Evolutionary conservation across 2,797 vertebrate species (phyloP).

Genomic region (Poeciliopsis infans): DNA sequence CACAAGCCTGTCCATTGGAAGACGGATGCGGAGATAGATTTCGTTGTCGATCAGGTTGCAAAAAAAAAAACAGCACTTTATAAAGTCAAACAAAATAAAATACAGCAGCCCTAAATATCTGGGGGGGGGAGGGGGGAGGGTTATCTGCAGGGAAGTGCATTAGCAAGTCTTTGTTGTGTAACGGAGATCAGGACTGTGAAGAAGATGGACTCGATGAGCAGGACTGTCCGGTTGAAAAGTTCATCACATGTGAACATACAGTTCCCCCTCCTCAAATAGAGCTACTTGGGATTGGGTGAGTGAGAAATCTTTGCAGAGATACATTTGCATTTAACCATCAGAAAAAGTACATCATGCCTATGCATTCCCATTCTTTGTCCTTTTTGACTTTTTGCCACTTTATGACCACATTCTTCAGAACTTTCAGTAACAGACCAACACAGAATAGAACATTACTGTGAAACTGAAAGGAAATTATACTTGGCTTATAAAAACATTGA

Average conservation of each 20-base stretch:
- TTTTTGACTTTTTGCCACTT: neutral
- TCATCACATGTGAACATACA: conserved; percentile 71
- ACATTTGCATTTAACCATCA: neutral
- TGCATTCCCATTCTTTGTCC: neutral
- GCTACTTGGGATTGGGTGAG: conserved; percentile 86
- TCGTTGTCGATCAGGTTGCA: conserved; percentile 88
- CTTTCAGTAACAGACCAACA: neutral
- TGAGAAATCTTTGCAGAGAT: neutral
- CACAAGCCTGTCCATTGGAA: conserved; percentile 84
- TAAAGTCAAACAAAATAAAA: neutral
- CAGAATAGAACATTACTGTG: neutral
- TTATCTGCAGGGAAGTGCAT: conserved; percentile 87
- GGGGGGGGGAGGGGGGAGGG: no score
- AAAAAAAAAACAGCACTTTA: neutral
- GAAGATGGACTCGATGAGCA: conserved; percentile 87
- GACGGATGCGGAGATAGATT: conserved; percentile 89
- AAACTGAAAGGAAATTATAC: neutral
- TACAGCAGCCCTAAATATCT: neutral
- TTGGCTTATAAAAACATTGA: neutral
- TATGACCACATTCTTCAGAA: neutral
- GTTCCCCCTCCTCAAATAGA: conserved; percentile 83
- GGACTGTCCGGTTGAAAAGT: conserved; percentile 67
- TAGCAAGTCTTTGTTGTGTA: conserved; percentile 87
- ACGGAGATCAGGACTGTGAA: conserved; percentile 94
- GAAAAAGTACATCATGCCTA: neutral